Evolutionary conservation across 2,113 vertebrate genomes (phyloP), one percentile per base, ranked within the genome.

Genomic region (Desmodus rotundus): DNA sequence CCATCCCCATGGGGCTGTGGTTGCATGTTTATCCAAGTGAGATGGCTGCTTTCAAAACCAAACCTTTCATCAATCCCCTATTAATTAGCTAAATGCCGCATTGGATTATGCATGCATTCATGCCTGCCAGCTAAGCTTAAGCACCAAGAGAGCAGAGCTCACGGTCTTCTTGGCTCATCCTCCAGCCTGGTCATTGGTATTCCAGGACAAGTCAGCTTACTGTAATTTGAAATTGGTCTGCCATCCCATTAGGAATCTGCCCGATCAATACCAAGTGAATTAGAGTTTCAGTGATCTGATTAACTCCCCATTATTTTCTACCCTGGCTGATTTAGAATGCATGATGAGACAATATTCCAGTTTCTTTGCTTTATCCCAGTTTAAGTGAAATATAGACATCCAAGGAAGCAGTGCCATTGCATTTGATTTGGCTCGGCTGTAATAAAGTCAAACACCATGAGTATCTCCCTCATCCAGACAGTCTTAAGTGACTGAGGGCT

Each of bases 281-380:
- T 99, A 99, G 99, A 99, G 99, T 99, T 99, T 98, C 98, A 97
- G 99, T 99, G 99, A 99, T 99, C 99, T 99, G 99, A 99, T 99
- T 99, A 99, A 99, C 99, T 99, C 99, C 99, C 98, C 98, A 99
- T 99, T 99, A 99, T 99, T 99, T 99, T 99, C 99, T 99, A 98
- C 98, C 98, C 97, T 96, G 98, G 97, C 98, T 98, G 98, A 99
- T 99, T 99, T 99, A 98, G 98, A 99, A 99, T 99, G 98, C 98
- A 99, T 97, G 98, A 99, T 99, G 99, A 99, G 99, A 98, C 99
- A 99, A 99, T 99, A 99, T 99, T 98, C 98, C 97, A 98, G 98
- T 98, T 98, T 98, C 98, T 99, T 98, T 99, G 98, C 98, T 98
- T 99, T 99, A 98, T 99, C 98, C 98, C 97, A 98, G 98, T 99